Base-by-base conservation (phyloP, 2,888 invertebrate species). In the Eupithecia subfuscata region DNA sequence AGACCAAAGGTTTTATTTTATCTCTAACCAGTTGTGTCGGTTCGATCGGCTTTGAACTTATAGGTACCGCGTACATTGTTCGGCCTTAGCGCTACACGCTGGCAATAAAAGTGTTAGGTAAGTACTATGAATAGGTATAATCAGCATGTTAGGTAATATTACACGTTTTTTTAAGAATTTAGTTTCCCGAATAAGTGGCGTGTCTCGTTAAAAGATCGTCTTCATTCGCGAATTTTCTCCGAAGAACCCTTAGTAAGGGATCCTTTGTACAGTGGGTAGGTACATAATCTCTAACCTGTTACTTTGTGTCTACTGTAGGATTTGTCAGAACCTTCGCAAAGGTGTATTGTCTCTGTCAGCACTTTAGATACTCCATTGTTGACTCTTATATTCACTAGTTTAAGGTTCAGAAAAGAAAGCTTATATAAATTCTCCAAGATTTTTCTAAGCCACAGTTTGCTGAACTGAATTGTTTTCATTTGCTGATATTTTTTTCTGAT, bases 251-350 rank as follows among this genome's bases (percentile, higher is more conserved):
- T 75, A 70, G 81, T 80, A 79, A 65, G 77, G 78, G 74, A 65
- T 48, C 52, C 65, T 34, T 63, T 30, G 16, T 30, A 60, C 25
- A 25, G 14, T 60, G 11, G 22, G 60, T 60, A 14, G 25, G 45
- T 60, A 78, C 75, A 79, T 86, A 84, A 84, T 84, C 81, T 81
- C 78, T 72, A 77, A 81, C 82, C 84, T 82, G 83, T 82, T 85
- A 83, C 82, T 82, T 82, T 82, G 79, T 79, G 25, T 60, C 22
- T 60, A 69, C 74, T 73, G 77, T 81, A 79, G 80, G 75, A 81
- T 80, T 81, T 82, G 81, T 77, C 75, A 77, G 81, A 79, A 76
- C 73, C 83, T 78, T 79, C 72, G 70, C 74, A 67, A n/a, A 81
- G 77, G 80, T 25, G 60, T 76, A 79, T 78, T 80, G 77, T 78